These are phyloP conservation scores for Crotalus tigris DNA, from an alignment of 2,113 vertebrate genomes.

Conservation along the genomic window DNA sequence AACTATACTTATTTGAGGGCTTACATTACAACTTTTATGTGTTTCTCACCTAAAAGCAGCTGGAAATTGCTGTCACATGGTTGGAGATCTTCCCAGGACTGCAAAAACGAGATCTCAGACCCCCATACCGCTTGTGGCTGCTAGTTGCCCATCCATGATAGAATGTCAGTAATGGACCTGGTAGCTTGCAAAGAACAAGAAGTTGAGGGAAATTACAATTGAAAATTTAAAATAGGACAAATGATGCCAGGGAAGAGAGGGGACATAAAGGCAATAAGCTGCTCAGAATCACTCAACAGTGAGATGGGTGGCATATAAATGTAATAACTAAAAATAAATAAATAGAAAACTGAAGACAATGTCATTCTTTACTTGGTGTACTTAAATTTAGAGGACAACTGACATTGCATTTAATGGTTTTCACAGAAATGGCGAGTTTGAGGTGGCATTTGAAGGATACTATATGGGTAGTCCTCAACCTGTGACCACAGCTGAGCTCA, in stretches of 20 bases:
- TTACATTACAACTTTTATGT: neutral
- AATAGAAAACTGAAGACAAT: neutral
- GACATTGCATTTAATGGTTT: neutral
- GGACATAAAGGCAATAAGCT: neutral
- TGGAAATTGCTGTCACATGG: neutral
- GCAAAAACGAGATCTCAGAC: neutral
- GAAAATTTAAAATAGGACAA: neutral
- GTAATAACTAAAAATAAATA: neutral
- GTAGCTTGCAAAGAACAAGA: neutral
- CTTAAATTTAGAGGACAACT: neutral
- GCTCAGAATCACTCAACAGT: neutral
- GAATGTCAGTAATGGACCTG: neutral
- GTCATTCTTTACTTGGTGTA: neutral
- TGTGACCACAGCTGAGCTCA: too few relatives aligned
- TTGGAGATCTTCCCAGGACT: neutral
- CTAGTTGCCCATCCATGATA: neutral
- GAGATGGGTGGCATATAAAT: neutral
- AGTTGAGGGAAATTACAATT: neutral
- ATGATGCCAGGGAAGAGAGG: too few relatives aligned
- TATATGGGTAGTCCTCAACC: too few relatives aligned
- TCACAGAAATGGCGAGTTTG: neutral
- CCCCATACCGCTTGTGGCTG: neutral
- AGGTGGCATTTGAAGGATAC: neutral
- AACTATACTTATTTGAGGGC: neutral
- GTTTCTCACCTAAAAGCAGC: neutral